Percentiles rank a stretch among this genome's conserved stretches.
These are phyloP conservation scores for Caranx ignobilis DNA, from an alignment of 2,113 vertebrate species.

Conservation along the genomic window DNA sequence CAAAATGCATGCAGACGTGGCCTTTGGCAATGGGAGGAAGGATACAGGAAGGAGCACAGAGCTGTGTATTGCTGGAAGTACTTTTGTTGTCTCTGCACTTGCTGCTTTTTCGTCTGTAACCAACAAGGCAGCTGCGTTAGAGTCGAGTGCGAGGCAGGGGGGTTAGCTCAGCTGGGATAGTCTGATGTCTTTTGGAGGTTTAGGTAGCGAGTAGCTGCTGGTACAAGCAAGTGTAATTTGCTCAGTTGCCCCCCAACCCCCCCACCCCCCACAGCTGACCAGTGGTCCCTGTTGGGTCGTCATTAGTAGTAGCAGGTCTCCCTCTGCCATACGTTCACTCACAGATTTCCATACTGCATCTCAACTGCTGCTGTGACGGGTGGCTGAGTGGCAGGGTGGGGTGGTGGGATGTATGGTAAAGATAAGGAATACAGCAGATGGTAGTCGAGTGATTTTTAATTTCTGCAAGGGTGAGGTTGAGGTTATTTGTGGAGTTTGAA, in stretches of 20 bases:
- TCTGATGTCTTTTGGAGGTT: background rate
- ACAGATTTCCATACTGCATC: slow-evolving; percentile 22
- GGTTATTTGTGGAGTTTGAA: background rate
- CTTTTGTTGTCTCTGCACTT: background rate
- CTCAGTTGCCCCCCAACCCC: slow-evolving; percentile 10
- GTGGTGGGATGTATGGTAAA: slow-evolving; percentile 12
- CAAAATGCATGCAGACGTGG: slow-evolving; percentile 36
- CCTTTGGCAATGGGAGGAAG: slow-evolving; percentile 34
- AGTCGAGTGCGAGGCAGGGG: background rate
- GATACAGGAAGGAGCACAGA: background rate
- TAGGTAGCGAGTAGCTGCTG: background rate
- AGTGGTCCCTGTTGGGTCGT: slow-evolving; percentile 6
- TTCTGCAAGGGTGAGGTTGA: background rate
- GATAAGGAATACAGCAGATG: slow-evolving; percentile 5
- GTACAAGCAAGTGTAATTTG: background rate
- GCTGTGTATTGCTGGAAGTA: slow-evolving; percentile 1
- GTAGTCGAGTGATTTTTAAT: background rate
- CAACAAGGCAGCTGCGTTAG: slow-evolving; percentile 5
- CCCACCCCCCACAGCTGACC: slow-evolving; percentile 23
- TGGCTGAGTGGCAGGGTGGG: background rate
- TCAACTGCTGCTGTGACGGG: slow-evolving; percentile 7
- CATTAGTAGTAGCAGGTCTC: background rate
- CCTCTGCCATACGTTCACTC: background rate
- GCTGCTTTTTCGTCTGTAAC: slow-evolving; percentile 13
- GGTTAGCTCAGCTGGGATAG: background rate